Percentiles rank a stretch among this genome's conserved stretches.
Evolutionary conservation across 2,888 invertebrate species (phyloP).

Genomic region (Dasysyrphus tricinctus): DNA sequence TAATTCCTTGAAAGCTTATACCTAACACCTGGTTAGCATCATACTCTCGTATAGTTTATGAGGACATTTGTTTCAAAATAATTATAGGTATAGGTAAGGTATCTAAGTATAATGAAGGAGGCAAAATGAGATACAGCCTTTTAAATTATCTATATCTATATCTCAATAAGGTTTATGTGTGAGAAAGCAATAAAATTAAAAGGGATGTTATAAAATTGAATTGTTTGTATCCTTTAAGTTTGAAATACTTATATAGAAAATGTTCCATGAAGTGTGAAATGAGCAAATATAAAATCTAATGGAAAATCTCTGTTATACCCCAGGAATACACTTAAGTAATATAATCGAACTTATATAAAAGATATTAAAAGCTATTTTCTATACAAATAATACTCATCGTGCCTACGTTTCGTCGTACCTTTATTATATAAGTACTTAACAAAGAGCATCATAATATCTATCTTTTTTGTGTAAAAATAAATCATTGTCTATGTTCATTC

Average conservation of each 20-base stretch:
- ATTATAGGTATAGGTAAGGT: background rate
- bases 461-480: background rate
- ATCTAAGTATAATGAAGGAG: background rate
- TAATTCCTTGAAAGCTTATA: background rate
- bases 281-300: conserved; percentile 46
- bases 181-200: conserved; percentile 39
- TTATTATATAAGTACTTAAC: background rate
- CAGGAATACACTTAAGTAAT: conserved; percentile 14
- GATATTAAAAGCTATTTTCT: conserved; percentile 19
- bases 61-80: conserved; percentile 26
- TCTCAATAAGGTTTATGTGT: conserved; percentile 6
- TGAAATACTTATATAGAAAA: conserved; percentile 18
- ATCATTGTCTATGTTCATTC: conserved; percentile 30
- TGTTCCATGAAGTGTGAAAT: conserved; percentile 42
- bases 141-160: background rate
- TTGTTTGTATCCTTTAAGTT: conserved; percentile 22
- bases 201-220: conserved; percentile 29
- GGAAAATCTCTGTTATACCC: conserved; percentile 20
- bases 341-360: conserved; percentile 38
- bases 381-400: background rate
- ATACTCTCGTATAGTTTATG: background rate
- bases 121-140: background rate
- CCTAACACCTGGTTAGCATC: background rate
- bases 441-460: background rate
- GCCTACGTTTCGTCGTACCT: background rate